Evolutionary conservation across 1,140 invertebrate genomes (phyloP), one percentile per base, ranked within the genome.

Genomic region (Caenorhabditis latens): DNA sequence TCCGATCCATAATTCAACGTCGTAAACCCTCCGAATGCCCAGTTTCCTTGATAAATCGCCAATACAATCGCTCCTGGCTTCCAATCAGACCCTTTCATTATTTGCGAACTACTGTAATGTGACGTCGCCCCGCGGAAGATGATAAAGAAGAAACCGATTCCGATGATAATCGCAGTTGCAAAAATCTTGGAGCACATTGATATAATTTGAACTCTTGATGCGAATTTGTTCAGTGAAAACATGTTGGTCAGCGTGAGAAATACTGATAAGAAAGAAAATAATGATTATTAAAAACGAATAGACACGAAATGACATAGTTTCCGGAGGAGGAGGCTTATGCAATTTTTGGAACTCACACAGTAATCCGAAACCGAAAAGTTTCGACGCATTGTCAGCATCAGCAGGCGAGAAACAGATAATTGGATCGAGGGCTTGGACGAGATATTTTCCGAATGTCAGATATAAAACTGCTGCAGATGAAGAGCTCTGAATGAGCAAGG

Each of bases 351-450:
- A 82, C 86, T 75, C 24, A 86, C 86, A 57, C 0, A 86, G 75
- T 42, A 86, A 43, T n/a, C 86, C 86, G 40, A 86, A 79, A 24
- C 86, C 86, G 50, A 86, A 86, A 1, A 86, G 61, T 75, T 86
- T 50, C 21, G 50, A 9, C 3, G 19, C n/a, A 55, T 43, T 65
- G 14, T 83, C 50, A 13, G 46, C 43, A 19, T 40, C 32, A 9
- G 75, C 8, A 21, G 46, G 57, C 32, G 75, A 40, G 42, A 86
- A 83, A 55, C 79, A 83, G 21, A 46, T 14, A n/a, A 86, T 86
- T 19, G 86, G 67, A 46, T 71, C 67, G 0, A 86, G 7, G 4
- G 86, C 75, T 53, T 86, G 65, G 4, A 71, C 65, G 24, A 86
- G 4, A 83, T 86, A 86, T 46, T 86, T 83, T 61, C 86, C 86